Evolutionary conservation across 1,140 invertebrate species (phyloP).

Genomic region (Drosophila oshimai): DNA sequence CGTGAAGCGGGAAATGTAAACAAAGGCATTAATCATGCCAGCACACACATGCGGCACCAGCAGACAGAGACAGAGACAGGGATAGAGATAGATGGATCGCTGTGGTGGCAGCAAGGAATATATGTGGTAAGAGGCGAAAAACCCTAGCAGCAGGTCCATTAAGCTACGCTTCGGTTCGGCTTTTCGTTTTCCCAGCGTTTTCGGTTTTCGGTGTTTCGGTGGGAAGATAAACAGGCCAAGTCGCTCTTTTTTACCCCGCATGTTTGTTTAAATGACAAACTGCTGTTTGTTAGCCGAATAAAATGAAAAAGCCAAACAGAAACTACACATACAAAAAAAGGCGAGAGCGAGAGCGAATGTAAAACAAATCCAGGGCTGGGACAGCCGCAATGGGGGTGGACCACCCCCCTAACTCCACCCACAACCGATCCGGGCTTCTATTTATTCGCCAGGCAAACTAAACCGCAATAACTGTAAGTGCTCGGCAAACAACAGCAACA

Average conservation of each 20-base stretch:
- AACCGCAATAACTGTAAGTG: constrained; percentile 78
- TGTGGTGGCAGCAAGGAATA: neutral
- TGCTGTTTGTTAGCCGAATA: constrained; percentile 50
- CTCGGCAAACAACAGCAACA: constrained; percentile 67
- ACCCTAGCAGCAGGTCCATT: constrained; percentile 31
- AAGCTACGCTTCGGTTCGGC: constrained; percentile 15
- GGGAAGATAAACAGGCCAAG: constrained; percentile 54
- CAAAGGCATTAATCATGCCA: constrained; percentile 78
- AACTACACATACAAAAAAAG: neutral
- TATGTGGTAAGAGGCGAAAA: neutral
- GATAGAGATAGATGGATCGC: constrained; percentile 32
- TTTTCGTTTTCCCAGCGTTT: neutral
- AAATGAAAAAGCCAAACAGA: constrained; percentile 16
- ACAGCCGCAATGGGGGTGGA: neutral
- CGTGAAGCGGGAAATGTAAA: constrained; percentile 68
- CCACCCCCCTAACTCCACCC: too few relatives aligned
- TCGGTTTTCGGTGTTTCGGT: neutral
- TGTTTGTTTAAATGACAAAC: constrained; percentile 68
- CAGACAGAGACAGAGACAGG: constrained; percentile 4
- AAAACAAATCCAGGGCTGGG: constrained; percentile 28
- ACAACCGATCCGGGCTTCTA: constrained; percentile 21
- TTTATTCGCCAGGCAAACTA: constrained; percentile 72
- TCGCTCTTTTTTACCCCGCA: constrained; percentile 21
- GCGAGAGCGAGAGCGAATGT: neutral
- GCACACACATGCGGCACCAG: constrained; percentile 48